Evolutionary conservation across 2,797 vertebrate species (phyloP), one percentile per base, ranked within the genome.

Genomic region (Nothura maculosa): DNA sequence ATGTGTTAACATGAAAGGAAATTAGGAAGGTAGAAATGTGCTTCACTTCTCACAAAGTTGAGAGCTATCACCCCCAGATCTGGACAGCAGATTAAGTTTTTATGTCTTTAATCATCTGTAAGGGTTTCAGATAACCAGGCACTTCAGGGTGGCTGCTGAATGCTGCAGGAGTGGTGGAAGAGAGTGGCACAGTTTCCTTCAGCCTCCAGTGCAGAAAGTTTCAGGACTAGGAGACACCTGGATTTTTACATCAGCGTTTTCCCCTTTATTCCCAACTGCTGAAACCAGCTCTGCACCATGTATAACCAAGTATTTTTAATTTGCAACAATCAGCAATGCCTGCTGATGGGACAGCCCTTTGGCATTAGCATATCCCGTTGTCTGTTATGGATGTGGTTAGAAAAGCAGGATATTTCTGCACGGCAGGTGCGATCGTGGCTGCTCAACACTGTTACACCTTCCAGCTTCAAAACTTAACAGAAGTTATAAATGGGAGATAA

Each of bases 11-110:
- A 91, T 54, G 64, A 66, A 78, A 40, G 68, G 47, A 58, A 30
- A 0, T 0, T 3, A 16, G 0, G 1, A 61, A 72, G 9, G 21
- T 2, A 68, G 17, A 75, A 83, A 75, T 40, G 42, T 70, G 58
- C 28, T 54, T 54, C 52, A 54, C 9, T n/a, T 52, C 43, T 93
- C 48, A 16, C 20, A 4, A 5, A 42, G 28, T 34, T n/a, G 36
- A 85, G 57, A 85, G 54, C 36, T 54, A 28, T 47, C 64, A 61
- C 27, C 43, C 43, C 16, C 19, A 43, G 34, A 77, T 17, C 38
- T 60, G 38, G 73, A 11, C 18, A 14, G 36, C 25, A 77, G 54
- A 42, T 60, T 40, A 66, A 25, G 16, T 69, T 25, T 4, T 4
- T 21, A 12, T 6, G 10, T 30, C 54, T 20, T 17, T 57, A 45